Conservation (phyloP, 1,140 invertebrate species). For the Drosophila grimshawi region DNA sequence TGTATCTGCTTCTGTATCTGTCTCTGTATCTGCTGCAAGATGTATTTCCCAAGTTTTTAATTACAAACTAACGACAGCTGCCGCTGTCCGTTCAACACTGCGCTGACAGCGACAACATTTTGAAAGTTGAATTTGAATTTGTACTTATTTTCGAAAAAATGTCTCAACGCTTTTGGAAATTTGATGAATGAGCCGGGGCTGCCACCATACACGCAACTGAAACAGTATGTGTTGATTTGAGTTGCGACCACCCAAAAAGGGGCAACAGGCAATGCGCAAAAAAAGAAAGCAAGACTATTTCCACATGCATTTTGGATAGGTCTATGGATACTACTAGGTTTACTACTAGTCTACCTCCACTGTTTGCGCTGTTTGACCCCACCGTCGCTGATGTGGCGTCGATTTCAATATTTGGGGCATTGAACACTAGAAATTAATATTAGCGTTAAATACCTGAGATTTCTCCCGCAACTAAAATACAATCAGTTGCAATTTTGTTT, state of each 20-base stretch:
- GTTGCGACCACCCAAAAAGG: slow-evolving; percentile 58
- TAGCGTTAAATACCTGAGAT: slow-evolving; percentile 18
- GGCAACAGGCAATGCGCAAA: slow-evolving; percentile 20
- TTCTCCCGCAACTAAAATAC: neutral
- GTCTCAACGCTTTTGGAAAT: slow-evolving; percentile 64
- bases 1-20: slow-evolving; percentile 33
- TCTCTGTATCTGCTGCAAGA: slow-evolving; percentile 41
- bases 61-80: slow-evolving; percentile 84
- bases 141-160: slow-evolving; percentile 61
- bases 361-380: slow-evolving; percentile 69
- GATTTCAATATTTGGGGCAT: slow-evolving; percentile 78
- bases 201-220: slow-evolving; percentile 25
- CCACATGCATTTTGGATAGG: slow-evolving; percentile 41
- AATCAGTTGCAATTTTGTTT: neutral
- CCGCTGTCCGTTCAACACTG: slow-evolving; percentile 64
- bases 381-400: slow-evolving; percentile 76
- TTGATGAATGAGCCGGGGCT: slow-evolving; percentile 71
- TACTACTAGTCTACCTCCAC: slow-evolving; percentile 64
- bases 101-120: slow-evolving; percentile 72
- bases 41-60: slow-evolving; percentile 81
- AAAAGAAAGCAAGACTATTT: slow-evolving; percentile 9
- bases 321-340: neutral
- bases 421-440: slow-evolving; percentile 75
- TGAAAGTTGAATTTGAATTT: slow-evolving; percentile 58
- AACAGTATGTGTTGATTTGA: slow-evolving; percentile 3